phyloP scores from a whole-genome alignment of 2,797 vertebrate species.

The Pyrocephalus nanus region DNA sequence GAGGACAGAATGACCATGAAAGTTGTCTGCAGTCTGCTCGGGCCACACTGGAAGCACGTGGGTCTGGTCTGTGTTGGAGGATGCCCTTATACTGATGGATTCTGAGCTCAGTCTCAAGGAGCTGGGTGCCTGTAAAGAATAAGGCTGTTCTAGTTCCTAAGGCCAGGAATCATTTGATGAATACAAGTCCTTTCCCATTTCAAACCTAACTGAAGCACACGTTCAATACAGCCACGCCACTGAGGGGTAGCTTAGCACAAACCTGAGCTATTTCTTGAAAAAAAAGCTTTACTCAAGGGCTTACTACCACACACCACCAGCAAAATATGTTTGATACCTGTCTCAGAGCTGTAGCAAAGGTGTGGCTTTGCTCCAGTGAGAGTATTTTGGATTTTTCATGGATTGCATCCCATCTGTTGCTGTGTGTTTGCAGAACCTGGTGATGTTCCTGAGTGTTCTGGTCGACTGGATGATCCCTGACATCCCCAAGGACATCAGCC shows the following conservation, averaged over 20 bases:
- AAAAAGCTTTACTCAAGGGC: neutral
- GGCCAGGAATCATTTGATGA: neutral
- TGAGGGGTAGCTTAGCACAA: neutral
- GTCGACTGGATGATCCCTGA: constrained; percentile 98
- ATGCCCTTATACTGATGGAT: neutral
- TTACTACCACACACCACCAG: neutral
- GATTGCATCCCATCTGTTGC: neutral
- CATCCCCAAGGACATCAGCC: constrained; percentile 92
- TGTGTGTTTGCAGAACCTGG: constrained; percentile 85
- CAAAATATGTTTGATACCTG: neutral
- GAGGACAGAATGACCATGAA: neutral
- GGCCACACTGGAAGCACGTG: neutral
- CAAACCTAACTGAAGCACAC: neutral
- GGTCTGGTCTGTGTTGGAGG: neutral
- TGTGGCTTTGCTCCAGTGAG: neutral
- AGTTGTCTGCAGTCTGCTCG: neutral
- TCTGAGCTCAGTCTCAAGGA: neutral
- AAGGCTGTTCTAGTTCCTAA: neutral
- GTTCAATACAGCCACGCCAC: neutral
- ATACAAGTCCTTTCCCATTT: neutral
- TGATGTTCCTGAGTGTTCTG: constrained; percentile 93
- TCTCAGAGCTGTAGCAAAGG: neutral
- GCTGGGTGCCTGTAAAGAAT: neutral
- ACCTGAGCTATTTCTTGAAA: neutral
- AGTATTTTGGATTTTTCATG: neutral